Conservation (phyloP, 2,797 vertebrate genomes). For the Tauraco hartlaubi region DNA sequence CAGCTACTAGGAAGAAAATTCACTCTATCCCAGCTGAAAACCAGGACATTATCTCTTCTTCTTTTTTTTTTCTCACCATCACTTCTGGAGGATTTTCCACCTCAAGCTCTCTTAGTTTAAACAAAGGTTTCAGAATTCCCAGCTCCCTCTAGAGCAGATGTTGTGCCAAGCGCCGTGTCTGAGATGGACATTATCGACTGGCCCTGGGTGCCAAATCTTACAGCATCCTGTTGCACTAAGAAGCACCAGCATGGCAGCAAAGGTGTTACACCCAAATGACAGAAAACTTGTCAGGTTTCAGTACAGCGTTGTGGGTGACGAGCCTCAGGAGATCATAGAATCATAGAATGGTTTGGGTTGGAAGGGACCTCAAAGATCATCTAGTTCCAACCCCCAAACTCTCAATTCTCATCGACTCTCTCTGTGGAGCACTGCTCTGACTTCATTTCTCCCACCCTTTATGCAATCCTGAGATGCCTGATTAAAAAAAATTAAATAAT, state of each 20-base stretch:
- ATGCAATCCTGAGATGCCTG: too few species aligned
- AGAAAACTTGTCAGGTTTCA: neutral
- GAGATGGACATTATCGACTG: neutral
- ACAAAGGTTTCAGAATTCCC: neutral
- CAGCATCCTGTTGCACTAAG: neutral
- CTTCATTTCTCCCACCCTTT: neutral
- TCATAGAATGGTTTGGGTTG: too few species aligned
- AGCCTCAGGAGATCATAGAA: accelerated
- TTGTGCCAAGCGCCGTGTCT: accelerated
- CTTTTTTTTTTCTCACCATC: neutral
- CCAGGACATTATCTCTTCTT: neutral
- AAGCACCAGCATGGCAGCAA: neutral
- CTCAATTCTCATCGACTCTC: neutral
- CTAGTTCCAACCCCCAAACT: too few species aligned
- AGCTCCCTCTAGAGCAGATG: neutral
- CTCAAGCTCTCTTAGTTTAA: neutral
- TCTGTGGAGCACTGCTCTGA: neutral
- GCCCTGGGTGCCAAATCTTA: neutral
- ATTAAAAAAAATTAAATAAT: neutral
- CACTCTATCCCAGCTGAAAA: too few species aligned
- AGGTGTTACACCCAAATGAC: neutral
- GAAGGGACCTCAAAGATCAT: too few species aligned
- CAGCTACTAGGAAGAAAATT: too few species aligned
- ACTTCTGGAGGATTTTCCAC: neutral
- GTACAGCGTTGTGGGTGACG: neutral